Evolutionary conservation across 2,797 vertebrate species (phyloP).

Genomic region (Scomberomorus guttatus): DNA sequence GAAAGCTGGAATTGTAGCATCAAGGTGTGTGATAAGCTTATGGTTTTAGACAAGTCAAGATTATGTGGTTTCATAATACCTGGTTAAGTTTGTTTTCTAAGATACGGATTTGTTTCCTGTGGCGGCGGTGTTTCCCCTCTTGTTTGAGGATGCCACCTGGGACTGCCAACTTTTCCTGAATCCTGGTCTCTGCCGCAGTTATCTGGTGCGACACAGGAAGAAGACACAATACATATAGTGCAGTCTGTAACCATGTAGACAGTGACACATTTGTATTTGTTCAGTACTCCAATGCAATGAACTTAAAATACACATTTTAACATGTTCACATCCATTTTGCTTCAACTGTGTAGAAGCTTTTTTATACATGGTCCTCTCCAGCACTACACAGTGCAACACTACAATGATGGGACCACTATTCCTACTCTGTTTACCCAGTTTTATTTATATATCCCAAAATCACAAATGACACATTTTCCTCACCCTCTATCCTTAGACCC

Average conservation of each 20-base stretch:
- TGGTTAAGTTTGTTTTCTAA: slow-evolving; percentile 18
- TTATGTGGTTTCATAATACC: not conserved
- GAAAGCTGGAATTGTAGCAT: too few species aligned
- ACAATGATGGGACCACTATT: not conserved
- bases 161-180: not conserved
- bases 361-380: too few species aligned
- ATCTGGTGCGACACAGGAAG: not conserved
- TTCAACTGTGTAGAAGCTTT: too few species aligned
- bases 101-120: not conserved
- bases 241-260: not conserved
- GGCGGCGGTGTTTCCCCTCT: not conserved
- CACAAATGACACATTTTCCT: too few species aligned
- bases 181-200: not conserved
- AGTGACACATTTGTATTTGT: not conserved
- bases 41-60: not conserved
- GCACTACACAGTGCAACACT: not conserved
- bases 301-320: not conserved
- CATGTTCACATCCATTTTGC: too few species aligned
- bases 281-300: not conserved
- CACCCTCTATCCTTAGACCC: too few species aligned
- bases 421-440: too few species aligned
- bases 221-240: not conserved
- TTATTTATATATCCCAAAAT: too few species aligned
- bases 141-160: slow-evolving; percentile 4
- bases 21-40: not conserved